These are phyloP conservation scores for Dasysyrphus albostriatus DNA, from an alignment of 2,888 invertebrate genomes.

Conservation along the genomic window DNA sequence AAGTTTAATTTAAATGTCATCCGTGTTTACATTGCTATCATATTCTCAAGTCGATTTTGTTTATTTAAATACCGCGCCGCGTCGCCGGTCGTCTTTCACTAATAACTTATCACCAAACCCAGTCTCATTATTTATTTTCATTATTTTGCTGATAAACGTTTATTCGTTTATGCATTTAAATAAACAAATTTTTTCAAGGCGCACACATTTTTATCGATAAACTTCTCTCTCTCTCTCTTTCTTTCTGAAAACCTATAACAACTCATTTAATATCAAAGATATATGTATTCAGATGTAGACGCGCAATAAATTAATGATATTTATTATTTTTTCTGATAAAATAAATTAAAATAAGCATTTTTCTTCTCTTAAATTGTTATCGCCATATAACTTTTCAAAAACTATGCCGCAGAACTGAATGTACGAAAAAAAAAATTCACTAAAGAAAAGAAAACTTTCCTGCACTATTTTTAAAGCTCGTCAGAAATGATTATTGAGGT, in stretches of 20 bases:
- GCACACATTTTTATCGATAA: conserved; percentile 9
- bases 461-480: conserved; percentile 29
- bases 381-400: conserved; percentile 32
- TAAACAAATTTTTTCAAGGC: conserved; percentile 1
- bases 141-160: conserved; percentile 27
- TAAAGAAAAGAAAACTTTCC: conserved; percentile 9
- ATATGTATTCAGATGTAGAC: not conserved
- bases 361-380: conserved; percentile 22
- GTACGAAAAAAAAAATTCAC: not conserved
- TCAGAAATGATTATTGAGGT: conserved; percentile 56
- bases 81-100: too few species aligned
- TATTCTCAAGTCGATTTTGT: conserved; percentile 1
- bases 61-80: too few species aligned
- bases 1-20: conserved; percentile 9
- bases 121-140: too few species aligned
- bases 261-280: not conserved
- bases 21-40: conserved; percentile 25
- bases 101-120: not conserved
- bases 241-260: not conserved
- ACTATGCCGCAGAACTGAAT: conserved; percentile 14
- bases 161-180: conserved; percentile 23
- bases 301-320: conserved; percentile 13
- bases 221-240: not conserved
- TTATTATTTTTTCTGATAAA: conserved; percentile 19
- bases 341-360: conserved; percentile 17